Evolutionary conservation across 2,888 invertebrate genomes (phyloP).

Genomic region (Athrips mouffetella): DNA sequence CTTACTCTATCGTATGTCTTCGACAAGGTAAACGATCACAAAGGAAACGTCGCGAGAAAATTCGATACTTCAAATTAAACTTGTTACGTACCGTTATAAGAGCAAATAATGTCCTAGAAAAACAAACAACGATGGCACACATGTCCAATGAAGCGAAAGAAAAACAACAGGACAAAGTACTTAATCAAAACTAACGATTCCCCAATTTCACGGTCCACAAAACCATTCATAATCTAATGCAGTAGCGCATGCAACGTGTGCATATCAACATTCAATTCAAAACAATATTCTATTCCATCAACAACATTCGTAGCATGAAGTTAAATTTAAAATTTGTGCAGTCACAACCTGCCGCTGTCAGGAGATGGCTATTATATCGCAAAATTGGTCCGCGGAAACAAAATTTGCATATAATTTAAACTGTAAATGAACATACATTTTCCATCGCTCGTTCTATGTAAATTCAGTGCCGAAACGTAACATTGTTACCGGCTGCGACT

Average conservation of each 20-base stretch:
- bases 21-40: neutral
- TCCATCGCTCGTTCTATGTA: conserved; percentile 53
- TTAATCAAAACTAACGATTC: conserved; percentile 36
- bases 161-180: conserved; percentile 35
- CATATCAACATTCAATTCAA: neutral
- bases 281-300: neutral
- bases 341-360: conserved; percentile 14
- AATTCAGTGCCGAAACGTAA: conserved; percentile 57
- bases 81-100: neutral
- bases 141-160: conserved; percentile 43
- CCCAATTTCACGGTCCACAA: conserved; percentile 45
- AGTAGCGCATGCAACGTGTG: conserved; percentile 13
- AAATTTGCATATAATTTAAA: conserved; percentile 51
- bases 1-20: neutral
- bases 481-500: conserved; percentile 52
- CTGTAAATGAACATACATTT: conserved; percentile 53
- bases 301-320: conserved; percentile 9
- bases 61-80: neutral
- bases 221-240: conserved; percentile 25
- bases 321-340: conserved; percentile 16
- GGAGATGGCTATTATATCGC: conserved; percentile 20
- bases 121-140: conserved; percentile 34
- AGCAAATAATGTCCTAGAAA: conserved; percentile 23
- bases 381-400: conserved; percentile 26
- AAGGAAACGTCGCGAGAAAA: neutral